Evolutionary conservation across 2,888 invertebrate species (phyloP).

Genomic region (Atethmia centrago): DNA sequence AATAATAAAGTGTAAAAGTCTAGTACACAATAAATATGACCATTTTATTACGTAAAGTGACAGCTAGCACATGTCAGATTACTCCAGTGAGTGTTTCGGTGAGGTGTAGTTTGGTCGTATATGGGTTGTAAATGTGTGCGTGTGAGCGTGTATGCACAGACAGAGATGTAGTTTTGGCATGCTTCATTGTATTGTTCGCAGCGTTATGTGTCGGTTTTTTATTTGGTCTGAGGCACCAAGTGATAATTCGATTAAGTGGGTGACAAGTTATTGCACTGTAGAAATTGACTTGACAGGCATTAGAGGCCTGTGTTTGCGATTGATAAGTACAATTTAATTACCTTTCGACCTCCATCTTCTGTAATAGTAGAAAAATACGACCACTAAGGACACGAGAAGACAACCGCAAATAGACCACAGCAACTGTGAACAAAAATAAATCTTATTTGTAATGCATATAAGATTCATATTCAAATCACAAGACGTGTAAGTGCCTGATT

Average conservation of each 20-base stretch:
- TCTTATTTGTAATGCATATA: not conserved
- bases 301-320: not conserved
- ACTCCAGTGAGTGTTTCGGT: no score
- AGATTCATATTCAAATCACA: constrained; percentile 2
- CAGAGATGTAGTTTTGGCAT: no score
- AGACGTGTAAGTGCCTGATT: not conserved
- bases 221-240: not conserved
- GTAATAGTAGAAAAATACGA: constrained; percentile 89
- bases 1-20: no score
- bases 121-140: no score
- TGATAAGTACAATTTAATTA: constrained; percentile 67
- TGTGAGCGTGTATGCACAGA: no score
- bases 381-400: constrained; percentile 83
- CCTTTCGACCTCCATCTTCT: constrained; percentile 89
- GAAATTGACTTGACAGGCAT: not conserved
- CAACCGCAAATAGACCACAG: constrained; percentile 88
- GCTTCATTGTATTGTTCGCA: no score
- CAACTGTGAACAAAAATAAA: constrained; percentile 77
- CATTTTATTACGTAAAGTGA: no score
- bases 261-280: not conserved
- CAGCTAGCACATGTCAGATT: no score
- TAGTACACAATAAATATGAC: no score
- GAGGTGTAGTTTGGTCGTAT: no score
- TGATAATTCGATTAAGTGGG: not conserved
- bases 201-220: no score